Percentiles rank a stretch among this genome's conserved stretches.
Evolutionary conservation across 2,888 invertebrate species (phyloP).

Genomic region (Acanthosoma haemorrhoidale): DNA sequence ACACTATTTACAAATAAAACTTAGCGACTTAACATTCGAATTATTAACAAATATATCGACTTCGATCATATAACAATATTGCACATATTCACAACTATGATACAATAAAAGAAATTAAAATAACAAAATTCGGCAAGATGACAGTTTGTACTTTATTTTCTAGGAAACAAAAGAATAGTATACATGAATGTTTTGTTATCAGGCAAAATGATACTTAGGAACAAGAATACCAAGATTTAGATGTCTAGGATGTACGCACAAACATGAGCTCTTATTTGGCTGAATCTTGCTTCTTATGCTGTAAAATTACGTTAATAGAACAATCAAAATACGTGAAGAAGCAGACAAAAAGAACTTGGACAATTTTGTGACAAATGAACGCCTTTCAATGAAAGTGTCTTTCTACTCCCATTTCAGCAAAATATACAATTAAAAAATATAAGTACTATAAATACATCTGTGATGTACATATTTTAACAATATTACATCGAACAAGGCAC

Average conservation of each 20-base stretch:
- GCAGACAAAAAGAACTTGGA: too few relatives aligned
- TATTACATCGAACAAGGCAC: too few relatives aligned
- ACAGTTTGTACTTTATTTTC: neutral
- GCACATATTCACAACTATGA: neutral
- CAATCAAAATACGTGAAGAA: too few relatives aligned
- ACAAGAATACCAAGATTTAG: neutral
- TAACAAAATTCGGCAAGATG: neutral
- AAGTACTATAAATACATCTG: too few relatives aligned
- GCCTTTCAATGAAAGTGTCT: too few relatives aligned
- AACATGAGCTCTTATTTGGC: too few relatives aligned
- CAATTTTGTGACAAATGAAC: too few relatives aligned
- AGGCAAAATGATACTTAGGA: neutral
- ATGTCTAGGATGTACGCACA: neutral
- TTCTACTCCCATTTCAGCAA: too few relatives aligned
- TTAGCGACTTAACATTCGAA: neutral
- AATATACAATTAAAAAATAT: too few relatives aligned
- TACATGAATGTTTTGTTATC: neutral
- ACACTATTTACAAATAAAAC: constrained; percentile 1
- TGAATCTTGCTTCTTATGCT: too few relatives aligned
- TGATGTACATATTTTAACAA: too few relatives aligned
- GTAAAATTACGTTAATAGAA: too few relatives aligned
- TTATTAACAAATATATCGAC: neutral
- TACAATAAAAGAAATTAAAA: neutral
- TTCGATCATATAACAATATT: neutral
- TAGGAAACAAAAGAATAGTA: neutral